Base-by-base conservation (phyloP, 2,888 invertebrate genomes). In the Timema podura region DNA sequence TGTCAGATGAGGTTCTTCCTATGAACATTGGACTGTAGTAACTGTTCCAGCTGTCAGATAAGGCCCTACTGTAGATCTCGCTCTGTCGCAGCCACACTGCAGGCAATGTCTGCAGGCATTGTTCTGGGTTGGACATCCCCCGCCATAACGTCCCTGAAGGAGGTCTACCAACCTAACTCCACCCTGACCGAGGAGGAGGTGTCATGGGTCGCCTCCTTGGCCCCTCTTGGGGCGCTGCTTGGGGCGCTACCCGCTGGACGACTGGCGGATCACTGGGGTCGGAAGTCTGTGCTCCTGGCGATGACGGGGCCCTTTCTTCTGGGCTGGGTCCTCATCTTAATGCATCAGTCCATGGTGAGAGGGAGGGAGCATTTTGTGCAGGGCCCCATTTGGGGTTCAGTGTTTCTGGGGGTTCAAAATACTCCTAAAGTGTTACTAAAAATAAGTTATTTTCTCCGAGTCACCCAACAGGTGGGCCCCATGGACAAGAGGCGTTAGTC, bases 191-290 rank as follows among this genome's bases (percentile, higher is more conserved):
- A n/a, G 10, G 67, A 57, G 10, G 67, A 57, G 16, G 66, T n/a
- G 15, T 89, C 90, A 6, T 83, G 91, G 80, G 87, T 92, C 0
- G 89, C 91, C 11, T 89, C 92, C 0, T 82, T 91, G 70, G 80
- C 92, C 54, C 89, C 93, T 0, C 85, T 95, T 54, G 94, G 93
- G 0, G 93, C 93, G 0, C 86, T 93, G 6, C 73, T 87, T 16
- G 88, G 90, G 5, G 93, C 94, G 0, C 78, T 93, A 1, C 91
- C 92, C 0, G 87, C 89, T 0, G 94, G 94, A 0, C 84, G 87
- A 67, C 79, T 91, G 48, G 90, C 91, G 0, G 89, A 92, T 77
- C 85, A 83, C 76, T 80, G 89, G 10, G 92, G 93, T 6, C 82
- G 92, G 48, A 88, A 90, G 48, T 73, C 86, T 85, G 30, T 67